phyloP scores from a whole-genome alignment of 1,140 invertebrate genomes.

The Orius laevigatus region DNA sequence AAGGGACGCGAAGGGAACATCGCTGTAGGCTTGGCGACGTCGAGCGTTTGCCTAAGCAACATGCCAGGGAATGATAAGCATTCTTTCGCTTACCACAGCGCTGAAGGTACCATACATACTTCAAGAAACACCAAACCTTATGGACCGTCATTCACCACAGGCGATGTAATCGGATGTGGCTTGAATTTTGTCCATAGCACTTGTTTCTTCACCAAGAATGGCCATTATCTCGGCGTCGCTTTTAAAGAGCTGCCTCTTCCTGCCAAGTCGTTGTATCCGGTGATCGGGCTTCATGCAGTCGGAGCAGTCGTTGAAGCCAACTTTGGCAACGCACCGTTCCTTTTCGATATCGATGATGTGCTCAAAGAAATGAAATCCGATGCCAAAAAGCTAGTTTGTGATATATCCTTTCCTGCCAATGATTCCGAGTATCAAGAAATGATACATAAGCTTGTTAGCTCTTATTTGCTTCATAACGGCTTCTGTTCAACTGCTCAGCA shows the following conservation, averaged over 20 bases:
- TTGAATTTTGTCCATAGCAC: constrained; percentile 95
- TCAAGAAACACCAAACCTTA: constrained; percentile 96
- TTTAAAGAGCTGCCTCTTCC: constrained; percentile 80
- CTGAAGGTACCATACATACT: constrained; percentile 80
- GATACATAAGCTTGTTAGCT: constrained; percentile 65
- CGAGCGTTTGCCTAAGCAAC: constrained; percentile 91
- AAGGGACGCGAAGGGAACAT: constrained; percentile 98
- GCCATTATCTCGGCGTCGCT: constrained; percentile 87
- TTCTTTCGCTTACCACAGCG: constrained; percentile 98
- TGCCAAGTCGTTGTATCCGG: constrained; percentile 90
- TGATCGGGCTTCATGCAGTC: constrained; percentile 93
- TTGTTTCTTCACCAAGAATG: constrained; percentile 99
- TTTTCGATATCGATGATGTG: constrained; percentile 96
- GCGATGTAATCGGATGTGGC: constrained; percentile 94
- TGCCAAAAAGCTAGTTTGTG: constrained; percentile 65
- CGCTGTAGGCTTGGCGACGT: constrained; percentile 91
- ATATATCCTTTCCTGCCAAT: constrained; percentile 69
- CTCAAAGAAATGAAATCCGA: constrained; percentile 73
- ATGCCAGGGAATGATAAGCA: constrained; percentile 97
- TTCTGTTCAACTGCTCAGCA: constrained; percentile 91
- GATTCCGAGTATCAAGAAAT: constrained; percentile 82
- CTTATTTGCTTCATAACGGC: constrained; percentile 93
- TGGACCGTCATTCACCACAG: constrained; percentile 96
- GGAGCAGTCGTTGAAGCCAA: constrained; percentile 97
- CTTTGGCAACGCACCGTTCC: constrained; percentile 93